Base-by-base conservation (phyloP, 2,888 invertebrate species). In the Rhogogaster chlorosoma region DNA sequence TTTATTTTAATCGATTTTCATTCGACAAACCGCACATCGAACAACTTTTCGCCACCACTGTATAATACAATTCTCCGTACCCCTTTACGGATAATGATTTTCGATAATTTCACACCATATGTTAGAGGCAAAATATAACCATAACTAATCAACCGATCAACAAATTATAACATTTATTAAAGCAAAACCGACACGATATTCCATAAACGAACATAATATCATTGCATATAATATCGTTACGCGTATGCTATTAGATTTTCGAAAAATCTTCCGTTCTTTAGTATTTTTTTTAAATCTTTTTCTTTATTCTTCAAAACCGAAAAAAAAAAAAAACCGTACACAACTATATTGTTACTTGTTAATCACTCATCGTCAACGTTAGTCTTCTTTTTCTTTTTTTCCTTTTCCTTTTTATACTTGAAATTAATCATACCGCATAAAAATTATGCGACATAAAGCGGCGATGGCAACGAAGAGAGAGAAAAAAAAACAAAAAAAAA, bases 331-430 rank as follows among this genome's bases (percentile, higher is more conserved):
- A 45, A 45, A 45, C 12, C 45, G 15, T 15, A 45, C 45, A 45
- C 45, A 45, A 45, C 45, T 45, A 12, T 45, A 12, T 3, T 12
- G 15, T 3, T 45, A 0, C 45, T 45, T 45, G 15, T 45, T 45
- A 45, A 15, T 45, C 45, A 45, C 45, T 45, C 45, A 12, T 45
- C 10, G 42, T 42, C 12, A 6, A 10, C 12, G 2, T 12, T 42
- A 12, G 6, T 42, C 12, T 42, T 1, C 12, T 12, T 45, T 12
- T 45, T 45, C 15, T 45, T 45, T 12, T 45, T 12, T 4, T 15
- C 3, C 57, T 22, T 22, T 57, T 57, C 7, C n/a, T 53, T 53
- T 57, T 26, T 42, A 73, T 73, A 73, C 73, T 73, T 73, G 73
- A 0, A 22, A 38, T 42, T 38, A 38, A 38, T 73, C 42, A 29